Evolutionary conservation across 2,797 vertebrate genomes (phyloP).

Genomic region (Malacoraja senta): DNA sequence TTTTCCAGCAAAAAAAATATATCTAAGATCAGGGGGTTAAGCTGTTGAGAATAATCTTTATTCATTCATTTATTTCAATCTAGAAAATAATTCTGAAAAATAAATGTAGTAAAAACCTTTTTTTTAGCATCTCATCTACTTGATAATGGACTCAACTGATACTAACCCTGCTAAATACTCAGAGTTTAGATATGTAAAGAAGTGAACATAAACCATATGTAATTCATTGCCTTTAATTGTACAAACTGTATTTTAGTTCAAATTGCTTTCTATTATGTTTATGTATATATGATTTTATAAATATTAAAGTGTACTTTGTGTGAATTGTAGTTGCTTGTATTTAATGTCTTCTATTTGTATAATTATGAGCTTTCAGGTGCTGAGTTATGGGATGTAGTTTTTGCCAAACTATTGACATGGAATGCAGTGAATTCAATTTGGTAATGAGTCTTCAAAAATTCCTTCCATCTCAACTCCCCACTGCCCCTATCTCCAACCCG

Average conservation of each 20-base stretch:
- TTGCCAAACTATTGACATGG: neutral
- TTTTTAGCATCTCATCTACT: neutral
- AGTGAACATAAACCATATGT: constrained; percentile 15
- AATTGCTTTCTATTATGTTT: constrained; percentile 46
- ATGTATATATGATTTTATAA: constrained; percentile 69
- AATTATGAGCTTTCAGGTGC: constrained; percentile 27
- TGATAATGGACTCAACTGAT: neutral
- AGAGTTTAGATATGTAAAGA: neutral
- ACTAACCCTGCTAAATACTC: neutral
- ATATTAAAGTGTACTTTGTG: constrained; percentile 55
- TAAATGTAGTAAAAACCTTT: neutral
- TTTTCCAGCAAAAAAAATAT: neutral
- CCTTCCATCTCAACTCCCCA: neutral
- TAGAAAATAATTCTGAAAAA: neutral
- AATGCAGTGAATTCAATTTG: neutral
- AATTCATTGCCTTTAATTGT: constrained; percentile 34
- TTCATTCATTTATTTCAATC: neutral
- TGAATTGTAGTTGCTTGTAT: constrained; percentile 39
- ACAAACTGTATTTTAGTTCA: constrained; percentile 49
- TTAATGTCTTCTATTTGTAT: constrained; percentile 10
- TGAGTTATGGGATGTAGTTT: neutral
- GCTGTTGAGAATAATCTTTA: neutral
- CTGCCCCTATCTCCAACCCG: too few species aligned
- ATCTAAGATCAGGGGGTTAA: neutral
- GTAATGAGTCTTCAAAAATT: neutral